Percentiles rank a stretch among this genome's conserved stretches.
phyloP scores from a whole-genome alignment of 2,888 invertebrate species.

The Nebria salina region DNA sequence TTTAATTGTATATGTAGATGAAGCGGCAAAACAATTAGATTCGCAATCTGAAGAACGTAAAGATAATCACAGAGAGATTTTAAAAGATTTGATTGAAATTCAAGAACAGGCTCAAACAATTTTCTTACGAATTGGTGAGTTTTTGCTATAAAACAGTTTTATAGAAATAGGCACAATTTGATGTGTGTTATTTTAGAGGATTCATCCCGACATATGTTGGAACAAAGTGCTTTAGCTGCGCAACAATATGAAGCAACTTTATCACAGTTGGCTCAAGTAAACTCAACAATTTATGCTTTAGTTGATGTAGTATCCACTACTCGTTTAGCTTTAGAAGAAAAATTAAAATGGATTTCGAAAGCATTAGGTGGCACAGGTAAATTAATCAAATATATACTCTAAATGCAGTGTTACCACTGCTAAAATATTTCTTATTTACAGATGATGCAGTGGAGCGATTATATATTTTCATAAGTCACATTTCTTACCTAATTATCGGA shows the following conservation, averaged over 20 bases:
- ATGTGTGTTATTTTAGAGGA: slow-evolving; percentile 55
- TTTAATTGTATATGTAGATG: slow-evolving; percentile 56
- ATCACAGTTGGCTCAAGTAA: slow-evolving; percentile 65
- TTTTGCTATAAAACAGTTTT: not conserved
- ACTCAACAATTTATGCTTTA: slow-evolving; percentile 63
- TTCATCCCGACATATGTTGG: slow-evolving; percentile 61
- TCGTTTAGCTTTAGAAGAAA: slow-evolving; percentile 58
- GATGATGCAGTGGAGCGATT: slow-evolving; percentile 59
- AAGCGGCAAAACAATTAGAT: slow-evolving; percentile 64
- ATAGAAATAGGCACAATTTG: too few species aligned
- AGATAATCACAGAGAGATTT: slow-evolving; percentile 66
- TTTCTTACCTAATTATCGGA: slow-evolving; percentile 55
- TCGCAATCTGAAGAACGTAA: slow-evolving; percentile 64
- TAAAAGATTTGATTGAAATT: slow-evolving; percentile 66
- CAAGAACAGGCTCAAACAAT: slow-evolving; percentile 66
- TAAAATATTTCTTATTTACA: slow-evolving; percentile 14
- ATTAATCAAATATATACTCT: not conserved
- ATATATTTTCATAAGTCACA: slow-evolving; percentile 59
- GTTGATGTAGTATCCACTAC: slow-evolving; percentile 57
- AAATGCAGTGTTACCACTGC: not conserved
- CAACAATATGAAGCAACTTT: slow-evolving; percentile 65
- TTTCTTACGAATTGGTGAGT: slow-evolving; percentile 66
- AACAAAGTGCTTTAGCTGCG: slow-evolving; percentile 63
- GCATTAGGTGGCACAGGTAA: slow-evolving; percentile 59
- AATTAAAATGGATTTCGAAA: slow-evolving; percentile 56